phyloP scores from a whole-genome alignment of 2,797 vertebrate genomes.

The Pagetopsis macropterus region DNA sequence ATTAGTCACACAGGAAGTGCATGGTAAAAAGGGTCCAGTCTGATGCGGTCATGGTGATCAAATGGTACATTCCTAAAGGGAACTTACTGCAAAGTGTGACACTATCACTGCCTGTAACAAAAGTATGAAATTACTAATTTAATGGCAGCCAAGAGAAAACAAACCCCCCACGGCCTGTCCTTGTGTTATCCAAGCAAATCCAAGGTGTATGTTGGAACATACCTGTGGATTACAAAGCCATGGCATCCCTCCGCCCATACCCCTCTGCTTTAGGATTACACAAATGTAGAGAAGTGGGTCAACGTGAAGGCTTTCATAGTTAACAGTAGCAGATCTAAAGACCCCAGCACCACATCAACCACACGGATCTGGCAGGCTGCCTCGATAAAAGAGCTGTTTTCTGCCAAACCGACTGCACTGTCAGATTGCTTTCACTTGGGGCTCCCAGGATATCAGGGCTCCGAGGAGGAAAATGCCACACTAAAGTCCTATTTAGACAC shows the following conservation, averaged over 20 bases:
- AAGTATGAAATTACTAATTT: constrained; percentile 63
- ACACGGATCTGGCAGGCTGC: constrained; percentile 64
- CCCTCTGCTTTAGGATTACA: constrained; percentile 66
- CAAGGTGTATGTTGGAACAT: constrained; percentile 67
- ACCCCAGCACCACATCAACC: constrained; percentile 61
- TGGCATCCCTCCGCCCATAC: constrained; percentile 44
- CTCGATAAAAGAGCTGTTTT: constrained; percentile 56
- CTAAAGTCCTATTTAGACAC: constrained; percentile 38
- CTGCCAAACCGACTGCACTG: constrained; percentile 52
- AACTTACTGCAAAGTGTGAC: constrained; percentile 18
- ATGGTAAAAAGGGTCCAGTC: constrained; percentile 10
- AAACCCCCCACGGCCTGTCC: constrained; percentile 55
- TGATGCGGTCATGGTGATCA: constrained; percentile 52
- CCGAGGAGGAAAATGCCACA: constrained; percentile 58
- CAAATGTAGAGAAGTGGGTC: constrained; percentile 78
- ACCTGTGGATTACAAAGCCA: constrained; percentile 76
- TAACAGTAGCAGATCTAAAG: constrained; percentile 69
- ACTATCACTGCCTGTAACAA: constrained; percentile 53
- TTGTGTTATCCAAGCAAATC: constrained; percentile 70
- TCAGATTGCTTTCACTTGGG: constrained; percentile 52
- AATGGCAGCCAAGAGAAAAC: constrained; percentile 63
- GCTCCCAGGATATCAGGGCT: constrained; percentile 69
- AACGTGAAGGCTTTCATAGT: constrained; percentile 61
- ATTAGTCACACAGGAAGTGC: constrained; percentile 28
- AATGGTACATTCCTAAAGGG: constrained; percentile 49